Evolutionary conservation across 2,113 vertebrate species (phyloP).

Genomic region (Malaclemys terrapin): DNA sequence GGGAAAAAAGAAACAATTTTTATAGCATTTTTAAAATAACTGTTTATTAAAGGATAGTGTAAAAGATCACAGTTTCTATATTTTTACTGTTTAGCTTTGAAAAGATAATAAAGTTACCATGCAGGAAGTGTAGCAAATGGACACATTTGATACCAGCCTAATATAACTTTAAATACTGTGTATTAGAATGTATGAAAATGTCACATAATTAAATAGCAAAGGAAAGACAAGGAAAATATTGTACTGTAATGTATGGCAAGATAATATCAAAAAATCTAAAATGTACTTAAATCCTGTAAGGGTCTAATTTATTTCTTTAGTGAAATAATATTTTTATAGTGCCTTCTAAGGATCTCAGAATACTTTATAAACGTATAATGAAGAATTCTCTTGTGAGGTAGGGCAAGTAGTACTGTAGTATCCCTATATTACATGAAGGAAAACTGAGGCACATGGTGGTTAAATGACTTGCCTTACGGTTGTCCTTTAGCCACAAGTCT

Average conservation of each 20-base stretch:
- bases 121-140: constrained; percentile 9
- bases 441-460: background rate
- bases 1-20: constrained; percentile 65
- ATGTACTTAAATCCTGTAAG: background rate
- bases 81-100: constrained; percentile 69
- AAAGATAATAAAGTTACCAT: constrained; percentile 72
- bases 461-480: background rate
- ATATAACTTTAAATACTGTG: constrained; percentile 24
- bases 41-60: constrained; percentile 70
- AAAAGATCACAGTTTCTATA: constrained; percentile 73
- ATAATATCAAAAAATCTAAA: background rate
- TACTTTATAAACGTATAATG: constrained; percentile 41
- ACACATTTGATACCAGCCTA: background rate
- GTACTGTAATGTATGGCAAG: constrained; percentile 30
- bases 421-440: background rate
- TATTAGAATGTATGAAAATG: constrained; percentile 63
- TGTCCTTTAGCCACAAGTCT: background rate
- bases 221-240: constrained; percentile 40
- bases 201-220: constrained; percentile 52
- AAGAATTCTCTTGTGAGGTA: constrained; percentile 41
- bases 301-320: background rate
- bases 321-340: constrained; percentile 8
- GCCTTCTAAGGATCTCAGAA: constrained; percentile 23
- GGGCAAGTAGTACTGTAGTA: constrained; percentile 53
- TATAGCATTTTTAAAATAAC: constrained; percentile 76